Base-by-base conservation (phyloP, 2,113 vertebrate species). In the Alethe castanea region DNA sequence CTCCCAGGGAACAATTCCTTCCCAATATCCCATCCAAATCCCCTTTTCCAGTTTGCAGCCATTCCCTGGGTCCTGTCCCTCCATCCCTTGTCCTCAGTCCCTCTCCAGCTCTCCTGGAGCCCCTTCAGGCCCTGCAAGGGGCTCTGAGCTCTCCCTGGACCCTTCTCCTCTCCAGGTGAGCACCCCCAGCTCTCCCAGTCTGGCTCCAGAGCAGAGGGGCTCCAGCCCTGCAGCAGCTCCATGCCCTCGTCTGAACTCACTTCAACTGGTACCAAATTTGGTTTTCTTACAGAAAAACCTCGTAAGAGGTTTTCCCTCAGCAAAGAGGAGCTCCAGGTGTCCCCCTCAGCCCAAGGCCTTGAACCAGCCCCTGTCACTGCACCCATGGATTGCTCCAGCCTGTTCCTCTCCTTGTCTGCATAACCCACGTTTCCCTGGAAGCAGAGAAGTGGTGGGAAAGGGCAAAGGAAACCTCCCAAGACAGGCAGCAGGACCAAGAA, bases 1-100 rank as follows among this genome's bases (percentile, higher is more conserved):
- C 9, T 67, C 0, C 0, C 18, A 61, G 19, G 3, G 11, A 53
- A 11, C 2, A 45, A 47, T 61, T 53, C 23, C 56, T 54, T 0
- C 65, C 73, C 40, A 38, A 19, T 0, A 40, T 62, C n/a, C 48
- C 65, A 47, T 3, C 11, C 9, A 38, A 8, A 12, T 5, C 53
- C 2, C 38, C 16, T 61, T 10, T 16, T 5, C 2, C 25, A 50
- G 1, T 66, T 50, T 4, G 16, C 16, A 76, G 33, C 65, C 56
- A 62, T 47, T 54, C 5, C 19, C 33, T 12, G 11, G 0, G 0
- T 61, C 10, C 47, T 70, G 84, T n/a, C 47, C 28, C 64, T 53
- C 8, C 18, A 26, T 0, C 0, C 54, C 47, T 77, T 53, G 38
- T 45, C 47, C 53, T 33, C 9, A 70, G 56, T 17, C 73, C 40